These are phyloP conservation scores for Phylloscopus whistleri DNA, from an alignment of 2,113 vertebrate genomes.

Conservation along the genomic window DNA sequence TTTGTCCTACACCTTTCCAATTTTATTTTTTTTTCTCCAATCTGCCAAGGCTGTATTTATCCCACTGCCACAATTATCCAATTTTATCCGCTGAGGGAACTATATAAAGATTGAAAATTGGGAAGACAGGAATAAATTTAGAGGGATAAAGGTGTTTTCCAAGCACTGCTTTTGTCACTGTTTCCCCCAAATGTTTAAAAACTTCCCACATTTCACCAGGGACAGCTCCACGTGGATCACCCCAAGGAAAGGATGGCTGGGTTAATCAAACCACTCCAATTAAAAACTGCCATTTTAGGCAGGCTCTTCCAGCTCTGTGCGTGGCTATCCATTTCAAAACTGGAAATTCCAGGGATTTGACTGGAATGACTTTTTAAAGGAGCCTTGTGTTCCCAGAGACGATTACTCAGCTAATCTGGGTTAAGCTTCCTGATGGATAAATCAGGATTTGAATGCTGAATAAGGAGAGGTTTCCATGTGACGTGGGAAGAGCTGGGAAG, in stretches of 20 bases:
- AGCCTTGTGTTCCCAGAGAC: neutral
- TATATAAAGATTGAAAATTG: neutral
- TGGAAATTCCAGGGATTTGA: neutral
- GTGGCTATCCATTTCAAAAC: neutral
- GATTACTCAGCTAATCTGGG: neutral
- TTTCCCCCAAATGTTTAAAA: neutral
- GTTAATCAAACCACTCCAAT: neutral
- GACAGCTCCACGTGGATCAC: neutral
- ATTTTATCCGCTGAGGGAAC: neutral
- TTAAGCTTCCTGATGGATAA: neutral
- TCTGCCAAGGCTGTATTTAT: slow-evolving; percentile 3
- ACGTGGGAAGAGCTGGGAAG: neutral
- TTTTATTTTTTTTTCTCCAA: neutral
- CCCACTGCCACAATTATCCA: neutral
- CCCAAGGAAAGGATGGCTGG: neutral
- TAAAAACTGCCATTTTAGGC: neutral
- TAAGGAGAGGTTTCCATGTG: neutral
- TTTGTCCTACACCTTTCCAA: neutral
- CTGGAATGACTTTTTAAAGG: neutral
- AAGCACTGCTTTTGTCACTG: neutral
- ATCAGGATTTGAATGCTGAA: neutral
- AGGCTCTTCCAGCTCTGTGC: neutral
- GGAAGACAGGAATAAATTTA: neutral
- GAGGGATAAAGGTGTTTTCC: neutral
- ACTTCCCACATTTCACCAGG: neutral